Percentiles rank a stretch among this genome's conserved stretches.
Evolutionary conservation across 1,140 invertebrate genomes (phyloP).

Genomic region (Procambarus virginalis): DNA sequence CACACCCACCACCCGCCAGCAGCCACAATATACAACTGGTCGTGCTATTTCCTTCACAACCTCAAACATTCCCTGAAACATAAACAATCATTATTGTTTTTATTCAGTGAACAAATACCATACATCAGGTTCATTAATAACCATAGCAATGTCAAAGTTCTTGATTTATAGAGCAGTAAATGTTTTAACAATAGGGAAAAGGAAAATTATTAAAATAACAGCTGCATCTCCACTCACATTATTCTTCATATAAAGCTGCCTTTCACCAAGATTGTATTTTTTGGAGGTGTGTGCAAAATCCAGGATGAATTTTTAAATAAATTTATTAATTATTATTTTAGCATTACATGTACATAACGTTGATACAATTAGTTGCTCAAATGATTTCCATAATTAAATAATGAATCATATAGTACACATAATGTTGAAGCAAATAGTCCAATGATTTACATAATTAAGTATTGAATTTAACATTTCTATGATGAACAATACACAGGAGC

Average conservation of each 20-base stretch:
- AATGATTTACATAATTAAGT: not conserved
- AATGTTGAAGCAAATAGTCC: not conserved
- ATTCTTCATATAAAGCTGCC: not conserved
- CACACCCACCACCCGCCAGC: not conserved
- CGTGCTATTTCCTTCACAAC: not conserved
- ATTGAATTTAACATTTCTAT: not conserved
- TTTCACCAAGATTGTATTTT: not conserved
- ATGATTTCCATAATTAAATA: not conserved
- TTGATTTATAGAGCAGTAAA: not conserved
- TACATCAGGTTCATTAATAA: too few relatives aligned
- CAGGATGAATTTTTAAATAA: not conserved
- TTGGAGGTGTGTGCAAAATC: not conserved
- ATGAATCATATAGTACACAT: not conserved
- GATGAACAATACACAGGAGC: too few relatives aligned
- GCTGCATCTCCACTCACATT: not conserved
- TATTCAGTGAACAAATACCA: not conserved
- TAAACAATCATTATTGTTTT: not conserved
- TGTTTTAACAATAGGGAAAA: not conserved
- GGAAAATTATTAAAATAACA: constrained; percentile 20
- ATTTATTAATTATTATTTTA: not conserved
- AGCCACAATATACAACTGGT: not conserved
- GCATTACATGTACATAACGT: too few relatives aligned
- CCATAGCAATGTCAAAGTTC: too few relatives aligned
- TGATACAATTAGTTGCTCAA: too few relatives aligned
- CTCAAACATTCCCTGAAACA: constrained; percentile 1